Evolutionary conservation across 2,888 invertebrate species (phyloP).

Genomic region (Nomada ferruginata): DNA sequence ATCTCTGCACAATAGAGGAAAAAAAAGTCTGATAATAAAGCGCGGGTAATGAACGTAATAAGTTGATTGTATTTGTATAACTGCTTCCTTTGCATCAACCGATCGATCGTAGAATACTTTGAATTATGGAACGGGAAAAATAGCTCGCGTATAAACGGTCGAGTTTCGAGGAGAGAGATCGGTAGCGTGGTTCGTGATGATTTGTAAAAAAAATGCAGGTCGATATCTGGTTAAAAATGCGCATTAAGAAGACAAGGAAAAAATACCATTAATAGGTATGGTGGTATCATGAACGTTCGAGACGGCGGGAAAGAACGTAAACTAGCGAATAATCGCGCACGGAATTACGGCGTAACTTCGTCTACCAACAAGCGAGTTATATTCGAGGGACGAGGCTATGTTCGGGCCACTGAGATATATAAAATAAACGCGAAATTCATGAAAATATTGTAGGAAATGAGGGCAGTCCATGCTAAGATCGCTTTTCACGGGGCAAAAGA

Average conservation of each 20-base stretch:
- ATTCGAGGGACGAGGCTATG: slow-evolving; percentile 33
- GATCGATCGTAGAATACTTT: slow-evolving; percentile 56
- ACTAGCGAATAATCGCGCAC: slow-evolving; percentile 50
- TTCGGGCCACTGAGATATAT: not conserved
- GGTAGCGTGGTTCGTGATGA: not conserved
- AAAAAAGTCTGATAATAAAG: slow-evolving; percentile 71
- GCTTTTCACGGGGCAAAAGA: slow-evolving; percentile 43
- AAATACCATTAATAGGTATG: not conserved
- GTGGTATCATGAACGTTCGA: not conserved
- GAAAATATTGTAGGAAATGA: slow-evolving; percentile 40
- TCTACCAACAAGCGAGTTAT: slow-evolving; percentile 34
- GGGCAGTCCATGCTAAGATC: slow-evolving; percentile 24
- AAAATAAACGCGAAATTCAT: slow-evolving; percentile 11
- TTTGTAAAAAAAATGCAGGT: not conserved
- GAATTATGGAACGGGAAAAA: slow-evolving; percentile 49
- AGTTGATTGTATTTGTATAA: slow-evolving; percentile 41
- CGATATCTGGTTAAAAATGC: not conserved
- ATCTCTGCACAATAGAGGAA: slow-evolving; percentile 51
- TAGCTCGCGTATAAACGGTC: slow-evolving; percentile 15
- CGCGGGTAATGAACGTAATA: slow-evolving; percentile 29
- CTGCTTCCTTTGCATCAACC: slow-evolving; percentile 40
- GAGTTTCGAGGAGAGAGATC: not conserved
- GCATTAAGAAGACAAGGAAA: not conserved
- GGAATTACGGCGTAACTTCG: not conserved
- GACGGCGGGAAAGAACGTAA: slow-evolving; percentile 60